Base-by-base conservation (phyloP, 2,113 vertebrate species). In the Oryzias javanicus region DNA sequence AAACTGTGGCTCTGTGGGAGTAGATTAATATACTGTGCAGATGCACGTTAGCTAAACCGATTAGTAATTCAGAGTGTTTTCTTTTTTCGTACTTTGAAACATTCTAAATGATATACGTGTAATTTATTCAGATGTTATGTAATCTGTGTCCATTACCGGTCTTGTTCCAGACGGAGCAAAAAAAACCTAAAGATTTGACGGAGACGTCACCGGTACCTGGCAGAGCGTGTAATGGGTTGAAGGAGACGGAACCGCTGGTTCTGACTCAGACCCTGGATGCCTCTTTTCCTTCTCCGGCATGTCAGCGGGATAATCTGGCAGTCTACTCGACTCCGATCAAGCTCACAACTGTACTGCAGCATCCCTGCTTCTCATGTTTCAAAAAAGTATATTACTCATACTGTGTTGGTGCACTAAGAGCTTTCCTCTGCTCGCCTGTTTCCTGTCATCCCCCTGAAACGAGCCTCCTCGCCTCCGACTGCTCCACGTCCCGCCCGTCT, bases 341-440 rank as follows among this genome's bases (percentile, higher is more conserved):
- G 50, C 80, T 80, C 76, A 62, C 48, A 42, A 69, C 66, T 50
- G 64, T 53, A 52, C 48, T 3, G 70, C 77, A 73, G 74, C 70
- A 70, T 78, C 81, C 67, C 64, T 17, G 67, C 66, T 76, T 80
- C 85, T 87, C 82, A 72, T 67, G 58, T 86, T 86, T 70, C 85
- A 55, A 69, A 66, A 59, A 50, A 29, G 0, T 14, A 27, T 16
- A 81, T 24, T 4, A 48, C 68, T 82, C 80, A 69, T 70, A 67
- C 58, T 55, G 63, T 67, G 74, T 63, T 60, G 74, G 67, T 64
- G 76, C 78, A 59, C 58, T 79, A 58, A 72, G 66, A 84, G 78
- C 69, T 58, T 70, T 62, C 66, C 75, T 72, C 61, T 42, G 2
- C 70, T 57, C 16, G 59, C 57, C 74, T 58, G 66, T 70, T 73